phyloP scores from a whole-genome alignment of 2,113 vertebrate genomes.

The Calonectris borealis region DNA sequence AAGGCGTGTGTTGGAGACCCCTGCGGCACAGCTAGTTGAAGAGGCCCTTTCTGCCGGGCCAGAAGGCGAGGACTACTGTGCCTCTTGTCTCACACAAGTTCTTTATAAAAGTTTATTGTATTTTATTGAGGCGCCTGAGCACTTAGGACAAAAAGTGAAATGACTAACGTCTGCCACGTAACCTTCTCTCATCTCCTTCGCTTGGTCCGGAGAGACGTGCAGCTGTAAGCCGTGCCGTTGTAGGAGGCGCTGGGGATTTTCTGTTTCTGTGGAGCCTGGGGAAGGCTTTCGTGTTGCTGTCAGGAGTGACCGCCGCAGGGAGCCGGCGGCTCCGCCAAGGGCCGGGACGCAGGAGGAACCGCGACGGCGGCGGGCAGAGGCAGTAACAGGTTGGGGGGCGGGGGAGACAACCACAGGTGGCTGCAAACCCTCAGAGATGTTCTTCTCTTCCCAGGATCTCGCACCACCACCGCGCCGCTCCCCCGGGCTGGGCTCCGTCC shows the following conservation, averaged over 20 bases:
- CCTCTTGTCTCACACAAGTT: too few relatives aligned
- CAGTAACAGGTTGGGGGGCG: too few relatives aligned
- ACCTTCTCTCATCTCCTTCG: neutral
- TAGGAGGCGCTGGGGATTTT: neutral
- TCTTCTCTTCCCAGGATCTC: neutral
- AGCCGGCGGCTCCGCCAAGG: neutral
- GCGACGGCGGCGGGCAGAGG: neutral
- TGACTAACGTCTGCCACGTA: accelerated
- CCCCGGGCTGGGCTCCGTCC: neutral
- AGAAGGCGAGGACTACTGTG: accelerated
- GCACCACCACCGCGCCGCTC: too few relatives aligned
- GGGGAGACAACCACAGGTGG: neutral
- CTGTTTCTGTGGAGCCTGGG: too few relatives aligned
- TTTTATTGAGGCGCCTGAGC: neutral
- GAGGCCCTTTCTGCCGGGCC: neutral
- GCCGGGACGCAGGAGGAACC: neutral
- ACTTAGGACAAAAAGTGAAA: neutral
- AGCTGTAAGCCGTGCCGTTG: neutral
- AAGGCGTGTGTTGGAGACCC: accelerated
- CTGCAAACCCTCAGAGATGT: neutral
- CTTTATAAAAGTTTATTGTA: accelerated
- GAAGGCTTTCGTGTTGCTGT: neutral
- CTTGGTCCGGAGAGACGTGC: too few relatives aligned
- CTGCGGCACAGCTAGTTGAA: accelerated
- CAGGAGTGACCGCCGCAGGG: neutral